A percentile compares a stretch with the other conserved stretches of the same genome.
Conservation (phyloP, 2,888 invertebrate species). For the Rapana venosa region DNA sequence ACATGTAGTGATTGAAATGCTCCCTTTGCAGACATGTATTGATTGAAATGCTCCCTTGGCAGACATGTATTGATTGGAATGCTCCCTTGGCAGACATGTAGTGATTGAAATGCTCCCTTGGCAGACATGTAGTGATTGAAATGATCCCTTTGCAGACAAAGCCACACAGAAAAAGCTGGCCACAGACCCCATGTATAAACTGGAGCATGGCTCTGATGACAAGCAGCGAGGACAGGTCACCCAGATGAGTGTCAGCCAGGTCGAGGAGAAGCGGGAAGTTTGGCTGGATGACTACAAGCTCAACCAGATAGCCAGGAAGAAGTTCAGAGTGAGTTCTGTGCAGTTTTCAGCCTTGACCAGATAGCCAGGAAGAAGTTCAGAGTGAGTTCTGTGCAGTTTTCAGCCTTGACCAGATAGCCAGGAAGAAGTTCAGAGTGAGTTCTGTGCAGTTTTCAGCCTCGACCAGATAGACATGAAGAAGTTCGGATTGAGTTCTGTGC, state of each 20-base stretch:
- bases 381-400: slow-evolving; percentile 83
- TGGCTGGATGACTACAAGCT: slow-evolving; percentile 96
- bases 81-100: too few relatives aligned
- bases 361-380: slow-evolving; percentile 90
- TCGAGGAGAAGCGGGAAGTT: slow-evolving; percentile 87
- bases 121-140: slow-evolving; percentile 45
- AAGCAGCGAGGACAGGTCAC: slow-evolving; percentile 63
- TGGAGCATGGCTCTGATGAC: slow-evolving; percentile 94
- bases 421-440: slow-evolving; percentile 90
- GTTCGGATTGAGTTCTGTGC: slow-evolving; percentile 85
- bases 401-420: slow-evolving; percentile 90
- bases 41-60: slow-evolving; percentile 32
- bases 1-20: neutral
- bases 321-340: slow-evolving; percentile 86
- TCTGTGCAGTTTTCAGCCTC: slow-evolving; percentile 84
- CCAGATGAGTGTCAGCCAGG: slow-evolving; percentile 82
- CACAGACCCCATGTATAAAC: slow-evolving; percentile 98
- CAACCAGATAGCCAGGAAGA: slow-evolving; percentile 89
- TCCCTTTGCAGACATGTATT: slow-evolving; percentile 81
- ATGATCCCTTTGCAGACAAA: slow-evolving; percentile 82
- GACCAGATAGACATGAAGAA: slow-evolving; percentile 90
- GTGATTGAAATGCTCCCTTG: neutral
- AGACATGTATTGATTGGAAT: too few relatives aligned
- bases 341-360: slow-evolving; percentile 89
- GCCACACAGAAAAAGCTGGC: slow-evolving; percentile 89